Conservation (phyloP, 2,797 vertebrate species). For the Channallabes apus region DNA sequence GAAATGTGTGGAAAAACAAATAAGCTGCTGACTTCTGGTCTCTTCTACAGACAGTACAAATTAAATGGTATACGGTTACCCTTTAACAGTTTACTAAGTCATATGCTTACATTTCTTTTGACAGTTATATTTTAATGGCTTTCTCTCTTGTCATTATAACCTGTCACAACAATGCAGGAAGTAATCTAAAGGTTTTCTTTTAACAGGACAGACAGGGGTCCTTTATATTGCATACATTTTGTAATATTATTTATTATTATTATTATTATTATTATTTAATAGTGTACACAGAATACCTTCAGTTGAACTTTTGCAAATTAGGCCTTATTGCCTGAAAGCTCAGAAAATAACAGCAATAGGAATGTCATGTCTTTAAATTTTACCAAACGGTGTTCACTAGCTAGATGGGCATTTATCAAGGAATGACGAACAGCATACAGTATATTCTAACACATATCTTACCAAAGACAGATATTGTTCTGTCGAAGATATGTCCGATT, state of each 20-base stretch:
- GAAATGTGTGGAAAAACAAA: conserved; percentile 14
- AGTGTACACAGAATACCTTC: not conserved
- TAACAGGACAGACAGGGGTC: not conserved
- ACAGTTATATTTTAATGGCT: not conserved
- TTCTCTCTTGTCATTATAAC: not conserved
- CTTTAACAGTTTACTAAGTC: not conserved
- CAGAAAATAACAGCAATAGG: not conserved
- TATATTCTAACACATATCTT: not conserved
- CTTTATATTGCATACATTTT: not conserved
- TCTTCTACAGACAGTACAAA: not conserved
- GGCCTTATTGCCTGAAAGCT: not conserved
- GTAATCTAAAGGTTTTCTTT: not conserved
- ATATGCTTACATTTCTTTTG: not conserved
- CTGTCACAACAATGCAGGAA: not conserved
- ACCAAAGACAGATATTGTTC: not conserved
- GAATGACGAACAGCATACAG: not conserved
- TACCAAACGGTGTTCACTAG: not conserved
- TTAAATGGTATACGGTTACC: not conserved
- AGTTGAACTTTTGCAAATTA: not conserved
- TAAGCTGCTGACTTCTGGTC: conserved; percentile 9
- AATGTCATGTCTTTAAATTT: not conserved
- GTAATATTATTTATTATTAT: not conserved
- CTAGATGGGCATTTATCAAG: not conserved
- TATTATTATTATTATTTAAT: not conserved
- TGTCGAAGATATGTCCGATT: not conserved